Evolutionary conservation across 2,113 vertebrate species (phyloP).

Genomic region (Conger conger): DNA sequence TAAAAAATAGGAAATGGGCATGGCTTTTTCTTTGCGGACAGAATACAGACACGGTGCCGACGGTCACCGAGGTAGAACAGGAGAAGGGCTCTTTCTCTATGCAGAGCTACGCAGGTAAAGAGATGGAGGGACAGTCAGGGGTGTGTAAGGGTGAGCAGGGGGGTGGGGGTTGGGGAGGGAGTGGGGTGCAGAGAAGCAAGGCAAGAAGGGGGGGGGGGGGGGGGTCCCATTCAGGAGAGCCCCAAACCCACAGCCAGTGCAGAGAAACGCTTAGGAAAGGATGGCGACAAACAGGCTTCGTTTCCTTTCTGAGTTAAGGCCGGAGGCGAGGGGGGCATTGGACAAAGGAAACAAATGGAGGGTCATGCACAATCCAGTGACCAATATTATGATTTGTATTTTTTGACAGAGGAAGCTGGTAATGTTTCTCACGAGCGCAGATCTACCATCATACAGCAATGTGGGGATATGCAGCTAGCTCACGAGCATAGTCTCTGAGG

Average conservation of each 20-base stretch:
- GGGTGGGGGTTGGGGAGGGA: not conserved
- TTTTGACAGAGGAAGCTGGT: not conserved
- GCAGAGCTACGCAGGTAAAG: not conserved
- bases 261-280: not conserved
- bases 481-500: not conserved
- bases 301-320: too few relatives aligned
- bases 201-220: too few relatives aligned
- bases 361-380: conserved; percentile 52
- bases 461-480: not conserved
- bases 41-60: not conserved
- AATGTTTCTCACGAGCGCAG: conserved; percentile 34
- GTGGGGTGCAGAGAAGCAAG: not conserved
- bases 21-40: not conserved
- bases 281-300: not conserved
- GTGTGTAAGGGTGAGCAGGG: not conserved
- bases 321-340: not conserved
- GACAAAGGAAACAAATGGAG: conserved; percentile 46
- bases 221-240: not conserved
- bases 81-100: not conserved
- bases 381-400: conserved; percentile 25
- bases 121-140: not conserved
- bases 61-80: not conserved
- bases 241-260: not conserved
- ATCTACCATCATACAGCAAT: not conserved
- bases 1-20: conserved; percentile 14